Conservation (phyloP, 2,797 vertebrate species). For the Microctenopoma lineatum region DNA sequence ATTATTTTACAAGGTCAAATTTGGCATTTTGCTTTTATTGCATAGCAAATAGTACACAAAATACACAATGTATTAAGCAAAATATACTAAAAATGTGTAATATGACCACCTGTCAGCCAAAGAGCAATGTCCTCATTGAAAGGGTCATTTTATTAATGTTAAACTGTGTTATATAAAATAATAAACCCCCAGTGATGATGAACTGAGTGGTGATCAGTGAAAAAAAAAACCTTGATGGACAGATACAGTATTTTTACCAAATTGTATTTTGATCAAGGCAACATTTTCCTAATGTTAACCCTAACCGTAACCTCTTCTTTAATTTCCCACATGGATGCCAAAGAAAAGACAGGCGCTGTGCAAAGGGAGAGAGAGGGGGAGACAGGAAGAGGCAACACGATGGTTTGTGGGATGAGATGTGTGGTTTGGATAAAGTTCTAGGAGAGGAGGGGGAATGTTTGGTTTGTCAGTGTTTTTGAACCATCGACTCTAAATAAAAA, state of each 20-base stretch:
- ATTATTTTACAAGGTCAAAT: neutral
- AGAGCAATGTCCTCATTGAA: neutral
- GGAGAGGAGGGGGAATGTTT: neutral
- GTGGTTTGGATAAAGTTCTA: neutral
- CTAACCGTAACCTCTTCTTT: too few species aligned
- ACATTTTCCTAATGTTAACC: neutral
- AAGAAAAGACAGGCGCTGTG: neutral
- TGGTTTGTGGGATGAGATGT: neutral
- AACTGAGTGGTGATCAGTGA: neutral
- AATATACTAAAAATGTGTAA: neutral
- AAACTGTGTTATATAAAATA: too few species aligned
- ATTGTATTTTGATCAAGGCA: neutral
- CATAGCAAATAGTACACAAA: neutral
- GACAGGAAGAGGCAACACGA: neutral
- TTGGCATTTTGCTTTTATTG: neutral
- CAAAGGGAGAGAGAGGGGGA: neutral
- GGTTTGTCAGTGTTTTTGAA: neutral
- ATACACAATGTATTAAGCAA: too few species aligned
- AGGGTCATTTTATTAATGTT: neutral
- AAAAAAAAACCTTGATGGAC: neutral
- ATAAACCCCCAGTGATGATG: slow-evolving; percentile 12
- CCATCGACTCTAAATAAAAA: neutral
- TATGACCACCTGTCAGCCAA: neutral
- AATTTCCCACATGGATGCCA: slow-evolving; percentile 8
- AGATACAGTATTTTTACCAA: neutral